Evolutionary conservation across 2,797 vertebrate species (phyloP).

Genomic region (Chromis chromis): DNA sequence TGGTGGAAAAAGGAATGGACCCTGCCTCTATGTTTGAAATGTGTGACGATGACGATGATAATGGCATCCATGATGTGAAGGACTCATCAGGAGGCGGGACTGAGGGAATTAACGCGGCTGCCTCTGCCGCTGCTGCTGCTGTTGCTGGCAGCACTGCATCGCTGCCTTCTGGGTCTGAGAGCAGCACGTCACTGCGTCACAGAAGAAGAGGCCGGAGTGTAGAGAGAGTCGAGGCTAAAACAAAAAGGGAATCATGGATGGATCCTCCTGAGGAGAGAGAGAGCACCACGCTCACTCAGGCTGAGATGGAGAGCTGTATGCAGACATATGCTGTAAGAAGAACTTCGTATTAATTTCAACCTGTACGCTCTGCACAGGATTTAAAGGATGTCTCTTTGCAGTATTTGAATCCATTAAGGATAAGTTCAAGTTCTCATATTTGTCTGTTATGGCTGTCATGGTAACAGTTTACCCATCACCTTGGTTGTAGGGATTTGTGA

Average conservation of each 20-base stretch:
- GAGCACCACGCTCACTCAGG: conserved; percentile 89
- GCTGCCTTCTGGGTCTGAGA: conserved; percentile 67
- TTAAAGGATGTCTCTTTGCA: neutral
- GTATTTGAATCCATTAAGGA: neutral
- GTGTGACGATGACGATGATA: conserved; percentile 90
- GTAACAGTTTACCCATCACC: neutral
- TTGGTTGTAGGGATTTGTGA: neutral
- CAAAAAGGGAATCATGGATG: conserved; percentile 92
- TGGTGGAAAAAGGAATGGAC: conserved; percentile 96
- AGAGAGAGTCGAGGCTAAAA: conserved; percentile 79
- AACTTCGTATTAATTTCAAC: neutral
- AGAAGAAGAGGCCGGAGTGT: conserved; percentile 72
- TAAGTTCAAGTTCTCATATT: neutral
- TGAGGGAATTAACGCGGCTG: conserved; percentile 43
- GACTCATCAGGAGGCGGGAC: conserved; percentile 66
- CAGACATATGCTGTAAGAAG: conserved; percentile 93
- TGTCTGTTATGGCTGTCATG: neutral
- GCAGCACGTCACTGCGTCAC: conserved; percentile 74
- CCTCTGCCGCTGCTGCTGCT: conserved; percentile 5
- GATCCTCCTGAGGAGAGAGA: conserved; percentile 91
- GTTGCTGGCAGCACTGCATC: conserved; percentile 34
- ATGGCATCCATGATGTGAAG: conserved; percentile 78
- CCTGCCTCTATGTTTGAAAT: conserved; percentile 90
- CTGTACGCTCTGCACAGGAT: neutral
- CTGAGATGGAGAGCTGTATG: conserved; percentile 98